Percentiles rank a stretch among this genome's conserved stretches.
These are phyloP conservation scores for Tridacna gigas DNA, from an alignment of 2,888 invertebrate genomes.

Conservation along the genomic window DNA sequence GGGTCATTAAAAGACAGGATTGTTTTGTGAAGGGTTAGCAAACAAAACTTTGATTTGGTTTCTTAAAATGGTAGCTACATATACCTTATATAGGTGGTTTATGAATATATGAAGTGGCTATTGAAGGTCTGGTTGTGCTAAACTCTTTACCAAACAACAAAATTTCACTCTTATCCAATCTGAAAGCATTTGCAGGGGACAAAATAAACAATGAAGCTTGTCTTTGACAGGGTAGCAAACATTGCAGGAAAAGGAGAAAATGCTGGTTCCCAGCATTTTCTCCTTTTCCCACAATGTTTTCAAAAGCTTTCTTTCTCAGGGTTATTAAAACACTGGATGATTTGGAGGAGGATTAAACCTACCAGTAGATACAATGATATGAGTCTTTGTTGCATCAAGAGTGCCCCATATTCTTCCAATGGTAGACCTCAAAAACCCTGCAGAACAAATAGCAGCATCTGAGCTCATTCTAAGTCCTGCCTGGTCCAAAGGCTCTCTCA, in stretches of 20 bases:
- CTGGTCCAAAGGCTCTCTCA: conserved; percentile 67
- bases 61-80: too few relatives aligned
- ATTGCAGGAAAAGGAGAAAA: not conserved
- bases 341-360: conserved; percentile 7
- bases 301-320: not conserved
- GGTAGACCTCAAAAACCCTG: conserved; percentile 31
- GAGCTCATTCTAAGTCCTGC: conserved; percentile 54
- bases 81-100: too few relatives aligned
- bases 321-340: not conserved
- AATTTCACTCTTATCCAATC: too few relatives aligned
- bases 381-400: conserved; percentile 65
- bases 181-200: too few relatives aligned
- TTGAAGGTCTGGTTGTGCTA: too few relatives aligned
- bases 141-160: too few relatives aligned
- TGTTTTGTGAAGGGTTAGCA: too few relatives aligned
- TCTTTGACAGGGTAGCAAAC: not conserved
- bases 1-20: too few relatives aligned
- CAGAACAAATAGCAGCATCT: conserved; percentile 48
- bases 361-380: conserved; percentile 73
- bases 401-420: conserved; percentile 71
- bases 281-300: not conserved
- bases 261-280: not conserved
- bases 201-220: too few relatives aligned
- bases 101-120: too few relatives aligned
- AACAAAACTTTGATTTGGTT: too few relatives aligned